Evolutionary conservation across 2,888 invertebrate genomes (phyloP), one percentile per base, ranked within the genome.

Genomic region (Mythimna impura): DNA sequence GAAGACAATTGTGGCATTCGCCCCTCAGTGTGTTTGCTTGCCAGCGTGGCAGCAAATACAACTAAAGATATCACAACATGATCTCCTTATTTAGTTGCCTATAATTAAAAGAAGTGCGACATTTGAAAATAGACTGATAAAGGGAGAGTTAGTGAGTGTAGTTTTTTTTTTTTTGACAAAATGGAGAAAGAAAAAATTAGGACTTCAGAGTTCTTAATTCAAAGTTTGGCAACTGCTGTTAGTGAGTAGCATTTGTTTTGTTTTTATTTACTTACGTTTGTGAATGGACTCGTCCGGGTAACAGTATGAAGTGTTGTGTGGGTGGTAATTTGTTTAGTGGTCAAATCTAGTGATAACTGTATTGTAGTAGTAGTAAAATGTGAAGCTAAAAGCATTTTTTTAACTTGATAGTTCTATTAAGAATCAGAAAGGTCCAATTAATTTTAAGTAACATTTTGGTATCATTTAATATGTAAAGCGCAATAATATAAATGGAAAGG

Each of bases 201-300:
- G 76, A 76, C 81, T 2, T 86, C 90, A 0, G 93, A 92, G n/a
- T 87, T 93, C 66, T 67, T 92, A 9, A 85, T 92, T 69, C 94
- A 94, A 83, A 80, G 85, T 43, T 78, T 88, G 30, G 86, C 93
- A 3, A 90, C 94, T 0, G 57, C 90, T 20, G 83, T 90, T 74
- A 92, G 94, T 94, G 76, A 91, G 94, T 94, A 76, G 47, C 40
- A 43, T 65, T 34, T 68, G 22, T 58, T 25, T 43, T 52, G 34
- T 57, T 50, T 77, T 77, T 50, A 20, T 61, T 78, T 61, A 47
- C 0, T 0, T 17, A 8, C 3, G n/a, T 61, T 55, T 55, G 47
- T 25, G 14, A 34, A 20, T 22, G 17, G 40, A 30, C 17, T 14
- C 0, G 12, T 34, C 7, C 36, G n/a, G 25, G n/a, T n/a, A n/a